Conservation (phyloP, 2,888 invertebrate genomes). For the Dynastes maya region DNA sequence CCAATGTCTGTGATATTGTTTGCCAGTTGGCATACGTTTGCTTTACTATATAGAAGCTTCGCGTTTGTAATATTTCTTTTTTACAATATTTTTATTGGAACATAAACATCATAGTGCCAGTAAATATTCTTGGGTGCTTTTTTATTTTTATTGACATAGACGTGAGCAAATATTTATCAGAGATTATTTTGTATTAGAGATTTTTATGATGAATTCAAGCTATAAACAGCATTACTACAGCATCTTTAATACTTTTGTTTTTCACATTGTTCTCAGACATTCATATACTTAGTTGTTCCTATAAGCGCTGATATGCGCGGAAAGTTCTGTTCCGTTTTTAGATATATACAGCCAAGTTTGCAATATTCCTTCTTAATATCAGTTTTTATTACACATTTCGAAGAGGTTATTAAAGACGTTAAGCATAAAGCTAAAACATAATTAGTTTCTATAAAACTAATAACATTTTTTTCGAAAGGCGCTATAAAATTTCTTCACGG, state of each 20-base stretch:
- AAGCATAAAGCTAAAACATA: not conserved
- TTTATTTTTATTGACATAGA: not conserved
- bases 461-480: not conserved
- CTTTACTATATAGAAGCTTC: not conserved
- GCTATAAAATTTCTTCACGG: conserved; percentile 3
- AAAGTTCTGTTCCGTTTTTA: too few relatives aligned
- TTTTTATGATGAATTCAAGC: too few relatives aligned
- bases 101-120: not conserved
- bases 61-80: not conserved
- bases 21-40: conserved; percentile 2
- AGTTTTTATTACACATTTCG: not conserved
- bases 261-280: too few relatives aligned
- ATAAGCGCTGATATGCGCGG: too few relatives aligned
- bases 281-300: too few relatives aligned
- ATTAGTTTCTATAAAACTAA: not conserved
- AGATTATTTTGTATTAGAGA: too few relatives aligned
- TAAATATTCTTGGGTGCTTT: not conserved
- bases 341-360: too few relatives aligned
- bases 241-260: too few relatives aligned
- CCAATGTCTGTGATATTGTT: not conserved
- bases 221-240: too few relatives aligned
- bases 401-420: not conserved
- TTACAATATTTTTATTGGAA: conserved; percentile 1
- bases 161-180: not conserved
- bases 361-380: not conserved